phyloP scores from a whole-genome alignment of 2,113 vertebrate species.

The Notothenia rossii region DNA sequence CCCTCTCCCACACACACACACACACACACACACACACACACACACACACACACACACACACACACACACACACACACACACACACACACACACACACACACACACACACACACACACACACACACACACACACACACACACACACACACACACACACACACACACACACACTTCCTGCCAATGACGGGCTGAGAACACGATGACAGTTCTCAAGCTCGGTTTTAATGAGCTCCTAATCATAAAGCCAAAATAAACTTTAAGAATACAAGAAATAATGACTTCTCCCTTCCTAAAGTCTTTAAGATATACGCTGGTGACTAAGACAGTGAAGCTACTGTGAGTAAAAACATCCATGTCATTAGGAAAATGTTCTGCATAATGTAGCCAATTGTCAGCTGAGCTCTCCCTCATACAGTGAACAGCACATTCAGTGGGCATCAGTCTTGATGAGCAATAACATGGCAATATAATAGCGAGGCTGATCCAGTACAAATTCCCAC shows the following conservation, averaged over 20 bases:
- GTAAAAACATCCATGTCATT: conserved; percentile 36
- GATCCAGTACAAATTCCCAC: conserved; percentile 56
- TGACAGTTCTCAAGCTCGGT: background rate
- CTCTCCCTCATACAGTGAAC: conserved; percentile 30
- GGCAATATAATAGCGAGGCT: conserved; percentile 44
- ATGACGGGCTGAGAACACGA: conserved; percentile 4
- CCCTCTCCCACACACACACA: background rate
- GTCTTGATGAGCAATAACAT: conserved; percentile 55
- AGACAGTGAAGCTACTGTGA: conserved; percentile 28
- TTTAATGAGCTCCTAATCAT: conserved; percentile 32
- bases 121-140: conserved; percentile 17
- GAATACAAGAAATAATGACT: background rate
- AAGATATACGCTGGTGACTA: background rate
- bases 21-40: conserved; percentile 18
- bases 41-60: conserved; percentile 18
- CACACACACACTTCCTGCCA: conserved; percentile 49
- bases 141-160: background rate
- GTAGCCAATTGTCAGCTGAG: conserved; percentile 21
- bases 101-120: conserved; percentile 17
- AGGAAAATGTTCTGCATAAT: conserved; percentile 44
- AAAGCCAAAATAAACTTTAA: conserved; percentile 20
- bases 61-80: conserved; percentile 28
- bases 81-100: conserved; percentile 18
- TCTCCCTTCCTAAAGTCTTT: conserved; percentile 5
- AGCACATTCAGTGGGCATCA: conserved; percentile 34